A percentile compares a stretch with the other conserved stretches of the same genome.
Conservation (phyloP, 1,140 invertebrate genomes). For the Rhopalosiphum maidis region DNA sequence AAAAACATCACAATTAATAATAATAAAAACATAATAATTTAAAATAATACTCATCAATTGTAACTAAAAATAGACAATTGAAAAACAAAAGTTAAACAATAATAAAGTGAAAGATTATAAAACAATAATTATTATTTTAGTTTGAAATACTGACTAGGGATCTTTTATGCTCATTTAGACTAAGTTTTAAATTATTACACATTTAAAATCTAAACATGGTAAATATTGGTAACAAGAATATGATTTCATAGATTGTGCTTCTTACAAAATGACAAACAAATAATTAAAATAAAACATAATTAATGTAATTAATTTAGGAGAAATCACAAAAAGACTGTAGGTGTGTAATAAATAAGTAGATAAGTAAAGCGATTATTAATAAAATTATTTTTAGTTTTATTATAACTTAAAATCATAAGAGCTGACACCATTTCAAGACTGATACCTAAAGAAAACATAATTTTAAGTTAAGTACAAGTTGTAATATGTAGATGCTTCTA, state of each 20-base stretch:
- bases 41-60: constrained; percentile 54
- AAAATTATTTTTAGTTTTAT: constrained; percentile 33
- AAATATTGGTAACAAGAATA: constrained; percentile 57
- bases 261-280: constrained; percentile 44
- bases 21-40: constrained; percentile 28
- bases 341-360: constrained; percentile 54
- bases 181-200: constrained; percentile 49
- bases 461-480: constrained; percentile 57
- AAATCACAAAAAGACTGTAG: constrained; percentile 46
- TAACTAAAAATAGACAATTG: constrained; percentile 50
- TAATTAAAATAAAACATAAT: constrained; percentile 38
- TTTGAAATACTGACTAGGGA: constrained; percentile 57
- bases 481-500: constrained; percentile 54
- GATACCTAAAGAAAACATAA: constrained; percentile 43
- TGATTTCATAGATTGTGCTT: constrained; percentile 57
- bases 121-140: constrained; percentile 43
- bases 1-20: constrained; percentile 57
- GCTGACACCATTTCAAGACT: constrained; percentile 44
- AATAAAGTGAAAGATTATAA: constrained; percentile 45
- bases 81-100: constrained; percentile 49
- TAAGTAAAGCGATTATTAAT: constrained; percentile 48
- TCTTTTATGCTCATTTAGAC: constrained; percentile 54
- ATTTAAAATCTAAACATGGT: constrained; percentile 56
- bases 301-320: constrained; percentile 33
- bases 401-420: constrained; percentile 45